Conservation (phyloP, 1,140 invertebrate species). For the Coptotermes formosanus region DNA sequence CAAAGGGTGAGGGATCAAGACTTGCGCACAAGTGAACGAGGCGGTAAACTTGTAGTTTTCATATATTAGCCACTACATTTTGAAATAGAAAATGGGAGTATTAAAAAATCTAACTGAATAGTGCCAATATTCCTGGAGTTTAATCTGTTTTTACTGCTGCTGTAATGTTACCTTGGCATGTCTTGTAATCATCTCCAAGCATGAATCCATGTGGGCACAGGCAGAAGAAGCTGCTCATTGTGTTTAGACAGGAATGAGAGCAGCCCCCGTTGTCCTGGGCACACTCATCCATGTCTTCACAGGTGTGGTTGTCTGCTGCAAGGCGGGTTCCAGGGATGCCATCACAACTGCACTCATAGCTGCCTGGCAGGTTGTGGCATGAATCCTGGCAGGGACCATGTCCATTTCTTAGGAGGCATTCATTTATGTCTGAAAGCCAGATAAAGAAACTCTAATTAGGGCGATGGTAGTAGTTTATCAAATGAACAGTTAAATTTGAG, state of each 20-base stretch:
- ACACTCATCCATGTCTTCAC: conserved; percentile 64
- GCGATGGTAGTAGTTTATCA: too few relatives aligned
- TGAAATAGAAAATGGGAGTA: too few relatives aligned
- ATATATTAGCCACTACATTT: too few relatives aligned
- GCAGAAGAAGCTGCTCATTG: conserved; percentile 69
- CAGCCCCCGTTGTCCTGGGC: conserved; percentile 43
- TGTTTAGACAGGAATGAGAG: conserved; percentile 60
- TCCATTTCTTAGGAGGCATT: conserved; percentile 60
- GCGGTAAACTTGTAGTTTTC: too few relatives aligned
- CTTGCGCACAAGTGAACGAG: too few relatives aligned
- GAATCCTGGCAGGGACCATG: conserved; percentile 66
- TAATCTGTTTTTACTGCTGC: too few relatives aligned
- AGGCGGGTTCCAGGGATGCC: conserved; percentile 58
- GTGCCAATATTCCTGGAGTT: too few relatives aligned
- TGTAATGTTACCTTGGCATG: conserved; percentile 50
- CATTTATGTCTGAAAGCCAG: conserved; percentile 57
- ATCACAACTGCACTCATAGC: conserved; percentile 62
- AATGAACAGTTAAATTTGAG: too few relatives aligned
- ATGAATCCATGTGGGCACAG: conserved; percentile 63
- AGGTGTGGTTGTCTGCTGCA: conserved; percentile 54
- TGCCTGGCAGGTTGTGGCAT: conserved; percentile 62
- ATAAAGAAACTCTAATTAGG: too few relatives aligned
- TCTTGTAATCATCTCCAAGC: conserved; percentile 57
- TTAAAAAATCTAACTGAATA: too few relatives aligned
- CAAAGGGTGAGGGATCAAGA: too few relatives aligned